Percentiles rank a stretch among this genome's conserved stretches.
Conservation (phyloP, 2,797 vertebrate species). For the Pristis pectinata region DNA sequence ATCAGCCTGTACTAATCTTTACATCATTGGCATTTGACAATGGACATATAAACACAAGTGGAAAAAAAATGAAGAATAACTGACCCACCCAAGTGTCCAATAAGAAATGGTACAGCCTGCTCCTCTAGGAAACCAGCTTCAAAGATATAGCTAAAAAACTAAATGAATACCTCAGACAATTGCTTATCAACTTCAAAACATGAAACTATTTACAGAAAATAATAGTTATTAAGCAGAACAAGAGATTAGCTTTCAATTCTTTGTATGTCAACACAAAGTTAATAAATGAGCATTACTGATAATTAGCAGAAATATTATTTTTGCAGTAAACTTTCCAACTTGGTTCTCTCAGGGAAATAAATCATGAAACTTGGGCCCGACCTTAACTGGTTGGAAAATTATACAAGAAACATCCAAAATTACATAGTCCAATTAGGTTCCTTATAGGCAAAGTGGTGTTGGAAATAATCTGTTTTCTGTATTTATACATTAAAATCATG, state of each 20-base stretch:
- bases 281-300: too few relatives aligned
- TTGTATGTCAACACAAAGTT: too few relatives aligned
- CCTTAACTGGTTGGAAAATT: not conserved
- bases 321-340: not conserved
- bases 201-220: not conserved
- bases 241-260: too few relatives aligned
- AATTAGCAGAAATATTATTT: not conserved
- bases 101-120: too few relatives aligned
- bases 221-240: not conserved
- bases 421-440: too few relatives aligned
- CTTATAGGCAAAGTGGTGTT: not conserved
- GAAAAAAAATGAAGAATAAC: too few relatives aligned
- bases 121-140: not conserved
- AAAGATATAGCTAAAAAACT: not conserved
- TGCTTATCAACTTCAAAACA: not conserved
- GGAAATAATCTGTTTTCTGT: not conserved
- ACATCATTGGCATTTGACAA: not conserved
- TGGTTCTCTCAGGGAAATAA: not conserved
- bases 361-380: not conserved
- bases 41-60: too few relatives aligned
- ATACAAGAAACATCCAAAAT: not conserved
- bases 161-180: not conserved
- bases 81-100: too few relatives aligned
- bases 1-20: not conserved
- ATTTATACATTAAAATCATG: not conserved